Conservation (phyloP, 2,888 invertebrate species). For the Onthophagus sagittarius region DNA sequence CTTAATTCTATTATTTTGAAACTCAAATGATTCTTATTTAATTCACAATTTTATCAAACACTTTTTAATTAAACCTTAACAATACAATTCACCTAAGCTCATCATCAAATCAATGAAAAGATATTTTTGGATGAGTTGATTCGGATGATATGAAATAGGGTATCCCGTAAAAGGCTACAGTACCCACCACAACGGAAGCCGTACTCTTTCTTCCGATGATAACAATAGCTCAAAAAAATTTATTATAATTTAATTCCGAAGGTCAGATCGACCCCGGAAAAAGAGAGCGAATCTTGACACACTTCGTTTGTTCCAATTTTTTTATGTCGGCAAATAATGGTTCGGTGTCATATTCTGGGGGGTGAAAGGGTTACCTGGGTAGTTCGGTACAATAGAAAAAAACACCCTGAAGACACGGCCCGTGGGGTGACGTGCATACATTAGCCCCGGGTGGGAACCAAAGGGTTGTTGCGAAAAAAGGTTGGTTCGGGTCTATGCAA, state of each 20-base stretch:
- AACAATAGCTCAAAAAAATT: slow-evolving; percentile 22
- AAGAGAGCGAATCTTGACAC: slow-evolving; percentile 46
- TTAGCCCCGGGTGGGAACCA: slow-evolving; percentile 48
- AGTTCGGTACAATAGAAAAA: slow-evolving; percentile 47
- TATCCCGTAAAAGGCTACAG: neutral
- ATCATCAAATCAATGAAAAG: too few relatives aligned
- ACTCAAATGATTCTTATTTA: too few relatives aligned
- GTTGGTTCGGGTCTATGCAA: slow-evolving; percentile 45
- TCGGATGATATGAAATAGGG: neutral
- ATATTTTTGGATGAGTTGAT: too few relatives aligned
- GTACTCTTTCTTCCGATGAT: slow-evolving; percentile 4
- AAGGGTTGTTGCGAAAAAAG: slow-evolving; percentile 41
- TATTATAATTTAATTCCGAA: slow-evolving; percentile 31
- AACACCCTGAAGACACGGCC: slow-evolving; percentile 49
- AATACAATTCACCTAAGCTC: too few relatives aligned
- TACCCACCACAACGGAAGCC: slow-evolving; percentile 12
- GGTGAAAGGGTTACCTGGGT: slow-evolving; percentile 48
- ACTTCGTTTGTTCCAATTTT: slow-evolving; percentile 50
- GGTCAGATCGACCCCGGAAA: slow-evolving; percentile 25
- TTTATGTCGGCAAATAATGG: slow-evolving; percentile 45
- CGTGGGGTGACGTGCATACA: slow-evolving; percentile 47
- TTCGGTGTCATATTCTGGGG: slow-evolving; percentile 50
- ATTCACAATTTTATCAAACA: too few relatives aligned
- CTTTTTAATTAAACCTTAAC: too few relatives aligned
- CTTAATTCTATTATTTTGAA: too few relatives aligned